Percentiles rank a stretch among this genome's conserved stretches.
Evolutionary conservation across 2,888 invertebrate genomes (phyloP).

Genomic region (Eilema griseolum): DNA sequence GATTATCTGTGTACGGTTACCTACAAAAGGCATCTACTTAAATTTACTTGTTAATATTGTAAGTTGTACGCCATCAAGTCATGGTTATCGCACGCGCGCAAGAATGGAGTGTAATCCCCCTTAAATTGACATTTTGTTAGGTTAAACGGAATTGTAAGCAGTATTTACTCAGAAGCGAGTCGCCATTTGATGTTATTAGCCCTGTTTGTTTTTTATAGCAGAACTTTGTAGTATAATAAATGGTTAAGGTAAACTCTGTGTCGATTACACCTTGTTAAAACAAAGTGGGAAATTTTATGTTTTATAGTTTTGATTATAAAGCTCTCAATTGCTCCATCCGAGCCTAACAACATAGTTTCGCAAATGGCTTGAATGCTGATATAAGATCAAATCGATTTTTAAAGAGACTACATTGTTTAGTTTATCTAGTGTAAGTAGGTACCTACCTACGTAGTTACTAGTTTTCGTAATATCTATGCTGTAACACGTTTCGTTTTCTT

Average conservation of each 20-base stretch:
- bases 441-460: neutral
- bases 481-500: constrained; percentile 28
- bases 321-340: constrained; percentile 37
- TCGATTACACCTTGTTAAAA: constrained; percentile 36
- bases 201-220: constrained; percentile 40
- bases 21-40: constrained; percentile 46
- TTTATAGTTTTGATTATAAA: constrained; percentile 24
- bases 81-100: constrained; percentile 67
- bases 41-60: constrained; percentile 74
- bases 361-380: constrained; percentile 1
- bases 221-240: constrained; percentile 37
- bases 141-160: constrained; percentile 58
- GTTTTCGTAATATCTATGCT: constrained; percentile 18
- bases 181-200: constrained; percentile 40
- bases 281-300: constrained; percentile 31
- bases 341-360: constrained; percentile 21
- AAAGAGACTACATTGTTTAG: neutral
- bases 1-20: constrained; percentile 58
- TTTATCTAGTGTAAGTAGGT: neutral
- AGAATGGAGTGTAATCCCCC: constrained; percentile 64
- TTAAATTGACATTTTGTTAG: constrained; percentile 61
- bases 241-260: constrained; percentile 27
- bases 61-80: constrained; percentile 59
- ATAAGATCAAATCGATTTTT: constrained; percentile 2
- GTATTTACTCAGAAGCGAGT: constrained; percentile 49